Percentiles rank a stretch among this genome's conserved stretches.
These are phyloP conservation scores for Sinopyrophorus schimmeli DNA, from an alignment of 2,888 invertebrate species.

Conservation along the genomic window DNA sequence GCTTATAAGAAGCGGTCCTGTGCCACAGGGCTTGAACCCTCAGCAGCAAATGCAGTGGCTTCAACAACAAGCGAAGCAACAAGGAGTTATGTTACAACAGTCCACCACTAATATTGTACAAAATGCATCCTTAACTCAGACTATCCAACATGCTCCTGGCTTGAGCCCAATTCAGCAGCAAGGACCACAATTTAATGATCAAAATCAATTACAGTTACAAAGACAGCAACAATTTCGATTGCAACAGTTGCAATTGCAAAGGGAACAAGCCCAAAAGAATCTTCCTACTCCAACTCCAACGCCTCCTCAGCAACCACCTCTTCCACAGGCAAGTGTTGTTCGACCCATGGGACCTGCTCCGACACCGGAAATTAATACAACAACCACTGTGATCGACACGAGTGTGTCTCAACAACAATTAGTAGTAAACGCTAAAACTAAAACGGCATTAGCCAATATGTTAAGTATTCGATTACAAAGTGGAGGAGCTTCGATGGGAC, in stretches of 20 bases:
- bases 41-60: slow-evolving; percentile 56
- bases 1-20: slow-evolving; percentile 50
- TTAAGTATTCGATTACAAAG: slow-evolving; percentile 77
- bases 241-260: slow-evolving; percentile 65
- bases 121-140: slow-evolving; percentile 21
- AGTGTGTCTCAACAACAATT: slow-evolving; percentile 57
- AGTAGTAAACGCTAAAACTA: slow-evolving; percentile 85
- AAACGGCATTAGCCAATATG: slow-evolving; percentile 95
- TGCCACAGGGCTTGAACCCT: slow-evolving; percentile 51
- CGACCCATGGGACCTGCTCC: slow-evolving; percentile 31
- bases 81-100: slow-evolving; percentile 52
- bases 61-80: slow-evolving; percentile 55
- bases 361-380: slow-evolving; percentile 30
- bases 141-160: slow-evolving; percentile 42
- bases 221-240: slow-evolving; percentile 68
- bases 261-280: slow-evolving; percentile 57
- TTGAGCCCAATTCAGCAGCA: slow-evolving; percentile 51
- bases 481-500: slow-evolving; percentile 56
- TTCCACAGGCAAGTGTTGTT: slow-evolving; percentile 20
- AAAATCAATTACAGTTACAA: slow-evolving; percentile 54
- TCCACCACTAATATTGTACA: slow-evolving; percentile 11
- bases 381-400: slow-evolving; percentile 33
- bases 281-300: slow-evolving; percentile 37
- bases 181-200: slow-evolving; percentile 44
- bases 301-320: slow-evolving; percentile 43